Conservation (phyloP, 2,113 vertebrate species). For the Dicerorhinus sumatrensis region DNA sequence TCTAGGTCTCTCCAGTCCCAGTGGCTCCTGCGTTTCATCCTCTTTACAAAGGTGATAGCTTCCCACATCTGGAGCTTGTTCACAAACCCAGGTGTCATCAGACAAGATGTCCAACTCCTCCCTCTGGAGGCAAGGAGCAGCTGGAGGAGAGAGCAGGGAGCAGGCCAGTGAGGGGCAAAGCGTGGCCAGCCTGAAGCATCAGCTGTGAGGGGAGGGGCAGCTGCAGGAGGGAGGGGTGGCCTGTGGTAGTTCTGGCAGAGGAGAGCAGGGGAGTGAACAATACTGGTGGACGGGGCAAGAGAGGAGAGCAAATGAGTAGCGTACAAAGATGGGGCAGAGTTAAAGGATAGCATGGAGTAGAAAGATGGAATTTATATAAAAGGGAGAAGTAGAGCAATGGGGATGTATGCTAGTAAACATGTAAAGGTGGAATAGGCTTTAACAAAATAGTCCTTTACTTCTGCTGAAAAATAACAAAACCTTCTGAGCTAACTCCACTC, state of each 20-base stretch:
- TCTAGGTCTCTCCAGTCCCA: neutral
- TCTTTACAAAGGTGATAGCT: neutral
- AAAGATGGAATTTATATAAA: neutral
- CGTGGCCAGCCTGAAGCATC: neutral
- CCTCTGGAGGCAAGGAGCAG: neutral
- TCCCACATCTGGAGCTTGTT: neutral
- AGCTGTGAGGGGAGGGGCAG: neutral
- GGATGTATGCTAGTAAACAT: neutral
- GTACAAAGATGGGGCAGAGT: neutral
- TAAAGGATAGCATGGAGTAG: neutral
- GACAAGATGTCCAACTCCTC: neutral
- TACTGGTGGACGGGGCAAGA: neutral
- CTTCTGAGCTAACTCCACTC: neutral
- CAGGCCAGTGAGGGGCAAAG: neutral
- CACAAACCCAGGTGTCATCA: neutral
- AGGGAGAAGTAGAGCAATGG: neutral
- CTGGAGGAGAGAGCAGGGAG: too few relatives aligned
- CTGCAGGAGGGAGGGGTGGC: too few relatives aligned
- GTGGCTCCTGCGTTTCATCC: neutral
- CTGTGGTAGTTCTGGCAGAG: accelerated
- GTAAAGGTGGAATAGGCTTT: neutral
- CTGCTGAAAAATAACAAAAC: neutral
- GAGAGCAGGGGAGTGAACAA: neutral
- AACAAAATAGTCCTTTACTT: neutral
- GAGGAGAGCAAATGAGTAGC: neutral